These are phyloP conservation scores for Apis florea DNA, from an alignment of 1,140 invertebrate genomes.

Conservation along the genomic window DNA sequence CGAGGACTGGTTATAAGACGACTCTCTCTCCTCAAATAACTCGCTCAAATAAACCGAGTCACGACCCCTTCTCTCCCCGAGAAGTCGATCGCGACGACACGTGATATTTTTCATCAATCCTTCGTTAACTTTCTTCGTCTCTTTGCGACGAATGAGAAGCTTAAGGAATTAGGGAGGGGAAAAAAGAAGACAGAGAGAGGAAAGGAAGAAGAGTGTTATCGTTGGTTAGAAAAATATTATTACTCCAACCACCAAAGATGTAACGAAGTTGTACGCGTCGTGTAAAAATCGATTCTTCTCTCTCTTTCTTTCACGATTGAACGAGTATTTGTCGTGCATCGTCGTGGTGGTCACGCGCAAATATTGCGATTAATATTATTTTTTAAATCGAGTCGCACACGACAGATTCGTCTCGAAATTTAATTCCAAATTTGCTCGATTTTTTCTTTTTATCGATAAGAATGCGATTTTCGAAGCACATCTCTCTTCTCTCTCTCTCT, in stretches of 20 bases:
- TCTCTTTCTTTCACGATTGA: neutral
- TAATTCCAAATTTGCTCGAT: no score
- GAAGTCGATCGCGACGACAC: no score
- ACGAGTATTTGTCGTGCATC: neutral
- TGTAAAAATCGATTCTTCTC: conserved; percentile 3
- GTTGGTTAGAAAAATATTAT: neutral
- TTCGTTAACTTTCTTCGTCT: neutral
- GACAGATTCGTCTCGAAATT: no score
- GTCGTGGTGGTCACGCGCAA: neutral
- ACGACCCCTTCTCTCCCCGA: no score
- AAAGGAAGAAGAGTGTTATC: neutral
- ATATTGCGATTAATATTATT: neutral
- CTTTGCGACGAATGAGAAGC: neutral
- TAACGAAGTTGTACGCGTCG: neutral
- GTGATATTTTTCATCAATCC: neutral
- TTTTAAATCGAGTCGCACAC: no score
- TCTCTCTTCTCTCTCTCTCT: no score
- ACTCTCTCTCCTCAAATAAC: no score
- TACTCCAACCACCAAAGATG: neutral
- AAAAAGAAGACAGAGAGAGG: neutral
- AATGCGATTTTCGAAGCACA: no score
- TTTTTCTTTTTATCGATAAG: no score
- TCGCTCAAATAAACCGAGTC: no score
- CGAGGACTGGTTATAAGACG: no score
- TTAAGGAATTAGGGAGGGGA: no score